Percentiles rank a stretch among this genome's conserved stretches.
These are phyloP conservation scores for Thera obeliscata DNA, from an alignment of 2,888 invertebrate genomes.

Conservation along the genomic window DNA sequence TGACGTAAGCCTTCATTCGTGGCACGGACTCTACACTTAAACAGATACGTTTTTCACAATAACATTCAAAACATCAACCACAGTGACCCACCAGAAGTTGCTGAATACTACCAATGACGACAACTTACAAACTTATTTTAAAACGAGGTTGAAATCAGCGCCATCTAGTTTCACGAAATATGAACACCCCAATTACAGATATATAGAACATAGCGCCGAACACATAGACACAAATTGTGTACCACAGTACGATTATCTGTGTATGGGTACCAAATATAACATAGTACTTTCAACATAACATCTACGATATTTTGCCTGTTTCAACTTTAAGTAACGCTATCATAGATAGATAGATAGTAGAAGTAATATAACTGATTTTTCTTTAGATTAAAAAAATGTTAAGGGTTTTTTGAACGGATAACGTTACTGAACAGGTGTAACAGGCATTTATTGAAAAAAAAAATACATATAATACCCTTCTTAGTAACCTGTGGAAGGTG, in stretches of 20 bases:
- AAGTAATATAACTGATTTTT: no score
- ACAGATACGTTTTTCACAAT: not conserved
- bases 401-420: no score
- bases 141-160: not conserved
- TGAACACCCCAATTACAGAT: not conserved
- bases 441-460: no score
- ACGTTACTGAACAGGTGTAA: no score
- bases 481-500: no score
- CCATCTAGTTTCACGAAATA: not conserved
- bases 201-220: not conserved
- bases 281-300: not conserved
- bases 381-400: no score
- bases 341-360: no score
- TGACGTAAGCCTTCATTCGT: no score
- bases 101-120: not conserved
- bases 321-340: no score
- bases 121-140: not conserved
- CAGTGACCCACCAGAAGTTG: not conserved
- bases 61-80: not conserved
- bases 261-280: no score
- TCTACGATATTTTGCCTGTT: not conserved
- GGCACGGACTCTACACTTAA: not conserved
- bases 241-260: not conserved
- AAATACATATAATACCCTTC: no score
- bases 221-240: no score